A percentile compares a stretch with the other conserved stretches of the same genome.
Conservation (phyloP, 2,888 invertebrate genomes). For the Agrochola lychnidis region DNA sequence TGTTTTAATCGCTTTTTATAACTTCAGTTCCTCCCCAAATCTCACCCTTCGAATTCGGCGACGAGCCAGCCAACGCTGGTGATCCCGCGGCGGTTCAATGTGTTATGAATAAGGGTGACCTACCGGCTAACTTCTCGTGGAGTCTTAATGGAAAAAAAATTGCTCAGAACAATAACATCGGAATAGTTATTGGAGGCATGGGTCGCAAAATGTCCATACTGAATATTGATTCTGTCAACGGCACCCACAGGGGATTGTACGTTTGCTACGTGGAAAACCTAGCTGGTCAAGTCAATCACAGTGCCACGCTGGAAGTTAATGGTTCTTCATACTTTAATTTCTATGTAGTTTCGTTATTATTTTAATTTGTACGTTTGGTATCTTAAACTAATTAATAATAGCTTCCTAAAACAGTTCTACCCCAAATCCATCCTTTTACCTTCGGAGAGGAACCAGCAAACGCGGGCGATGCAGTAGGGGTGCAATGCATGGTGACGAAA, state of each 20-base stretch:
- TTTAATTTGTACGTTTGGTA: slow-evolving; percentile 57
- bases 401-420: slow-evolving; percentile 90
- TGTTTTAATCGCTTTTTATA: slow-evolving; percentile 74
- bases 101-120: slow-evolving; percentile 94
- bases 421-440: slow-evolving; percentile 94
- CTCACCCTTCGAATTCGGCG: slow-evolving; percentile 92
- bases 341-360: slow-evolving; percentile 64
- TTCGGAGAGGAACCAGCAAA: slow-evolving; percentile 95
- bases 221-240: slow-evolving; percentile 93
- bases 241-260: slow-evolving; percentile 93
- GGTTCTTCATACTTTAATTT: slow-evolving; percentile 86
- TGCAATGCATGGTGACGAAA: slow-evolving; percentile 94
- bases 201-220: slow-evolving; percentile 92
- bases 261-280: slow-evolving; percentile 93
- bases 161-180: slow-evolving; percentile 88
- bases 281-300: slow-evolving; percentile 93
- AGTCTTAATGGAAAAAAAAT: slow-evolving; percentile 90
- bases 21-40: slow-evolving; percentile 92
- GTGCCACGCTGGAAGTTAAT: slow-evolving; percentile 93
- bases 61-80: slow-evolving; percentile 93
- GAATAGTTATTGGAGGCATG: slow-evolving; percentile 91
- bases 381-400: slow-evolving; percentile 56
- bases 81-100: slow-evolving; percentile 94
- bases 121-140: slow-evolving; percentile 94
- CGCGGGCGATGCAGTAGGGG: slow-evolving; percentile 94